Evolutionary conservation across 1,140 invertebrate species (phyloP), one percentile per base, ranked within the genome.

Genomic region (Potamilus streckersoni): DNA sequence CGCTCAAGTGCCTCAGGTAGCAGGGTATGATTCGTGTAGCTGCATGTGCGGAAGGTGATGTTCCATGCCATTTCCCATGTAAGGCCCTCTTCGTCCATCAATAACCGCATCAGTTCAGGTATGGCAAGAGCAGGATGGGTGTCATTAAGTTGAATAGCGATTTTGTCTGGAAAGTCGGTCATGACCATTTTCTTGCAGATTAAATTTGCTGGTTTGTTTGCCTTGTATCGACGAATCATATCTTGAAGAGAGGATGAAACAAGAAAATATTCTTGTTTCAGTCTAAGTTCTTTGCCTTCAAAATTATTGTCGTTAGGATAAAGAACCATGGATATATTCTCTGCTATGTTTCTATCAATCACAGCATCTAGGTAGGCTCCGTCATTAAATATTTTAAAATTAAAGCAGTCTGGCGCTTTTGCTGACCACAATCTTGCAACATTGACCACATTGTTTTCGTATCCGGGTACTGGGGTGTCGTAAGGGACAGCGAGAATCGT

Each of bases 261-360:
- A 94, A 99, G 95, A 90, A 99, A 99, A 88, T 99, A 99, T 90
- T 99, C 97, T 90, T 99, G 98, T 87, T 99, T 99, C 65, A 99
- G 91, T 84, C 98, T 94, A 63, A 99, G 90, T 87, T 99, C 98
- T 89, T 98, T 98, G 62, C 98, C 98, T 71, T 81, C 81, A 71
- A 86, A 87, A 64, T 83, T 80, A 55, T 99, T 99, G 86, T 99
- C 98, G 84, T 99, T 99, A 16, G 98, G 98, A 88, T 99, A 99
- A 1, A 99, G 91, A 6, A 99, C 98, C 76, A 97, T 92, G 0
- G 96, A 95, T 78, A 99, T 99, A 85, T 99, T 99, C 89, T 99
- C 98, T 1, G 98, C 97, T 69, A 96, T 90, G 88, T 99, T 99
- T 73, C 97, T 93, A 89, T 99, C 97, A 71, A 98, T 92, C 13